Evolutionary conservation across 2,797 vertebrate species (phyloP).

Genomic region (Peromyscus eremicus): DNA sequence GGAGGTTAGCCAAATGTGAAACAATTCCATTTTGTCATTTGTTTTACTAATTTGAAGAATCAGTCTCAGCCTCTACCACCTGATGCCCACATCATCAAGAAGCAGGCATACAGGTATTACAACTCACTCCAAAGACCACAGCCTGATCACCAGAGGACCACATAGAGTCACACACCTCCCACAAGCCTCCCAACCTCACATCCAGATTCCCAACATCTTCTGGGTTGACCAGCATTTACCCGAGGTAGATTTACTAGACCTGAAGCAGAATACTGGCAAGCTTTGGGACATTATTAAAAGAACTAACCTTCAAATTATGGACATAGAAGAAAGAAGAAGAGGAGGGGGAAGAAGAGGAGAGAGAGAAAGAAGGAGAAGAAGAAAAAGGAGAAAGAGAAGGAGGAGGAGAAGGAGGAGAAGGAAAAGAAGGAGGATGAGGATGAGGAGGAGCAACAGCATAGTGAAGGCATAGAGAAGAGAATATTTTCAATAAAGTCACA

Average conservation of each 20-base stretch:
- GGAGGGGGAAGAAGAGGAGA: accelerated
- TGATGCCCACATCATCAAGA: not conserved
- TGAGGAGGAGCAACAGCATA: too few species aligned
- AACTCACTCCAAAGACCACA: not conserved
- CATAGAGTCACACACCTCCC: not conserved
- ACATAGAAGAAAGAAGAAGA: not conserved
- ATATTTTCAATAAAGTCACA: not conserved
- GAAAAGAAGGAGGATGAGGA: not conserved
- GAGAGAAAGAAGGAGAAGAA: not conserved
- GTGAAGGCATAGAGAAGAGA: not conserved
- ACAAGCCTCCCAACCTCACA: not conserved
- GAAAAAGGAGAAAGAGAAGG: not conserved
- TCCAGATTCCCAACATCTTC: not conserved
- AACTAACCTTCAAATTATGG: not conserved
- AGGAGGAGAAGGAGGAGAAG: not conserved
- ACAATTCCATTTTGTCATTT: not conserved
- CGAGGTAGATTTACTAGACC: not conserved
- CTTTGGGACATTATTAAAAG: not conserved
- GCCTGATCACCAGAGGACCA: not conserved
- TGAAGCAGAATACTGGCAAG: not conserved
- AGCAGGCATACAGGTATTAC: not conserved
- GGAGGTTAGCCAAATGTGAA: not conserved
- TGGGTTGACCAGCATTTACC: not conserved
- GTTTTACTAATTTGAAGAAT: not conserved
- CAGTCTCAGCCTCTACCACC: not conserved